Evolutionary conservation across 2,113 vertebrate genomes (phyloP).

Genomic region (Triplophysa rosa): DNA sequence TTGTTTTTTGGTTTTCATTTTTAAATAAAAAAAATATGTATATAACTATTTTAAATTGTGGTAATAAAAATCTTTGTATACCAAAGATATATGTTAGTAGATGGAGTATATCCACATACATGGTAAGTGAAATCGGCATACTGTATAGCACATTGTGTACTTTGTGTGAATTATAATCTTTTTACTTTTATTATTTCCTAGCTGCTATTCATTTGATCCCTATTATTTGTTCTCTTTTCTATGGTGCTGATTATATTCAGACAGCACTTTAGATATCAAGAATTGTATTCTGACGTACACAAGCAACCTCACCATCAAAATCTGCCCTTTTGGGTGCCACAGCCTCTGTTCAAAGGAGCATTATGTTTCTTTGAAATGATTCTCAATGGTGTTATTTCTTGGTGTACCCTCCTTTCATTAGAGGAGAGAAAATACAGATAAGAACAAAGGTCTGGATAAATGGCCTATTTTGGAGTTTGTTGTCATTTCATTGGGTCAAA

Average conservation of each 20-base stretch:
- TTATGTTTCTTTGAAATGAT: not conserved
- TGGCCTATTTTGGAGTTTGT: not conserved
- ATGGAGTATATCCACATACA: no score
- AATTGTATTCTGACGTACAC: not conserved
- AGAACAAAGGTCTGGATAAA: not conserved
- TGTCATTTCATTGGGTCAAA: not conserved
- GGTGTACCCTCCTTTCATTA: not conserved
- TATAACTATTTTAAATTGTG: not conserved
- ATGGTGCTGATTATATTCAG: not conserved
- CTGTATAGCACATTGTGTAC: not conserved
- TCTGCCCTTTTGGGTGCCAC: not conserved
- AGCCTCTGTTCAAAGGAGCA: not conserved
- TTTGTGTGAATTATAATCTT: no score
- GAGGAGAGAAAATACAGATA: not conserved
- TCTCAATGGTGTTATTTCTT: not conserved
- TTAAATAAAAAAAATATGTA: no score
- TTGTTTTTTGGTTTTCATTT: no score
- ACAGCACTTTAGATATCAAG: not conserved
- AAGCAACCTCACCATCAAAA: not conserved
- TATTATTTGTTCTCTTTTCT: not conserved
- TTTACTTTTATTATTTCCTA: no score
- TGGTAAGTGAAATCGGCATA: not conserved
- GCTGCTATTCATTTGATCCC: not conserved
- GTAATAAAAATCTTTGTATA: no score
- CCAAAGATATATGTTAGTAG: no score